Percentiles rank a stretch among this genome's conserved stretches.
These are phyloP conservation scores for Synanthedon andrenaeformis DNA, from an alignment of 2,888 invertebrate species.

Conservation along the genomic window DNA sequence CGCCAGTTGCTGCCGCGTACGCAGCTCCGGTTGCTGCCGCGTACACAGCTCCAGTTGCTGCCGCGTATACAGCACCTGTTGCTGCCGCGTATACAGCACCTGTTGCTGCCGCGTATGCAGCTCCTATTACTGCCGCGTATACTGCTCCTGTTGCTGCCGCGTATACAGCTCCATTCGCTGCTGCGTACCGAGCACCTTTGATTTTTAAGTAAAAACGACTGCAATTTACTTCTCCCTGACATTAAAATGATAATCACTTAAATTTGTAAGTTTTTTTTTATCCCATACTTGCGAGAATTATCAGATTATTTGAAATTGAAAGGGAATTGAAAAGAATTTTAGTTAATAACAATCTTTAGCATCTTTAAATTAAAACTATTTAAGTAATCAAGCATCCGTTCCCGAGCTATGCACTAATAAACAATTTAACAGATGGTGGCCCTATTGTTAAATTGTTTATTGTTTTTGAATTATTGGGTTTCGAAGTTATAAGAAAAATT, in stretches of 20 bases:
- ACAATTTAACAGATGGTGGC: no score
- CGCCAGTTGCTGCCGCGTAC: conserved; percentile 23
- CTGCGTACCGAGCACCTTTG: conserved; percentile 16
- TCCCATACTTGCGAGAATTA: no score
- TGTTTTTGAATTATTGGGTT: no score
- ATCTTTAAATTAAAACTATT: no score
- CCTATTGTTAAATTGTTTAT: no score
- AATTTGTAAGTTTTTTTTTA: no score
- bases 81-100: conserved; percentile 37
- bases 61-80: conserved; percentile 32
- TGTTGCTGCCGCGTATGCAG: conserved; percentile 42
- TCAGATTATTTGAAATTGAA: no score
- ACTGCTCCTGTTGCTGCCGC: conserved; percentile 37
- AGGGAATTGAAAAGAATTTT: no score
- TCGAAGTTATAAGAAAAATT: no score
- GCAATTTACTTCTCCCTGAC: conserved; percentile 12
- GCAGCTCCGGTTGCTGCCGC: conserved; percentile 24
- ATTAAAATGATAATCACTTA: neutral
- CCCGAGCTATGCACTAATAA: no score
- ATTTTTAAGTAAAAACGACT: conserved; percentile 11
- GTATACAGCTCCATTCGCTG: conserved; percentile 36
- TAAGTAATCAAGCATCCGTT: no score
- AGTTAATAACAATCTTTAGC: no score
- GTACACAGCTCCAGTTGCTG: conserved; percentile 32
- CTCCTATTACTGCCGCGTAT: conserved; percentile 49